Evolutionary conservation across 2,888 invertebrate genomes (phyloP), one percentile per base, ranked within the genome.

Genomic region (Phymatocera aterrima): DNA sequence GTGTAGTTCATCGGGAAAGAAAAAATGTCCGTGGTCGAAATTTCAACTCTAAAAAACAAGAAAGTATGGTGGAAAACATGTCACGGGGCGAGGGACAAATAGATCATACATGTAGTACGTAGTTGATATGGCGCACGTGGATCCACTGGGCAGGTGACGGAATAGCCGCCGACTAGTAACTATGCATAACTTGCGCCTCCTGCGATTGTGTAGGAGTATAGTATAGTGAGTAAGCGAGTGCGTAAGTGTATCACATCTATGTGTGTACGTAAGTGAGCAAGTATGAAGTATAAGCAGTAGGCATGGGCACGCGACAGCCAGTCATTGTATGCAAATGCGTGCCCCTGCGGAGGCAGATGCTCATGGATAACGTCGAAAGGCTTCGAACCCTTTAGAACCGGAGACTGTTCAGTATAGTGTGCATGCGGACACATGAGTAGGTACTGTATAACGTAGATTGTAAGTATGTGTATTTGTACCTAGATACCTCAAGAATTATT

Each of bases 301-400:
- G 34, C 31, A 31, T 24, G 21, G 85, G 83, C 87, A 88, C 87
- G 89, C 89, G 88, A 88, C 87, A 84, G 84, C 86, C 87, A 84
- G 84, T 87, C 85, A 87, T 88, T 88, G 87, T 89, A 89, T 89
- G 88, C 85, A 87, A 90, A 89, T 89, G 82, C 48, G 51, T 54
- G 78, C 31, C 37, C 51, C n/a, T 34, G 48, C 51, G 57, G 68
- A 61, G 48, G 77, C 75, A 77, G 70, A 61, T 64, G 74, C 77
- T 43, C 81, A 79, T 77, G 79, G 81, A 82, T 81, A 83, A 81
- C 81, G 51, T 74, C 77, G 81, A 82, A 84, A 84, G 83, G 82
- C 82, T 79, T 68, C 68, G 46, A 68, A 40, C 68, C 68, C 68
- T 68, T 70, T 75, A 5, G 43, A 24, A 43, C 68, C 24, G 3